phyloP scores from a whole-genome alignment of 2,888 invertebrate species.

The Nematopogon swammerdamellus region DNA sequence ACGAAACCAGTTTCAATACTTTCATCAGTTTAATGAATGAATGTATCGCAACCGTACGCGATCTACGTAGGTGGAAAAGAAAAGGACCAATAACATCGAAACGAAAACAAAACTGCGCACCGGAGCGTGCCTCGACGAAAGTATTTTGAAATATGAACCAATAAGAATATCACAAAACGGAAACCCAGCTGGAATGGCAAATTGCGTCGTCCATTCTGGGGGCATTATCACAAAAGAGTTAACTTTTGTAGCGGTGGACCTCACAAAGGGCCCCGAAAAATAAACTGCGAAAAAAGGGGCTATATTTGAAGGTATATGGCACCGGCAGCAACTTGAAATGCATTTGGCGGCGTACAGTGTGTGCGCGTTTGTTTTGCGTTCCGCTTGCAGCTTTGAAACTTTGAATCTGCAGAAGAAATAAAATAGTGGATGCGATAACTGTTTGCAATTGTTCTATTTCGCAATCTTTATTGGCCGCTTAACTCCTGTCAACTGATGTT shows the following conservation, averaged over 20 bases:
- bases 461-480: too few species aligned
- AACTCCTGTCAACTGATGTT: too few species aligned
- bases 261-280: not conserved
- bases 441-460: too few species aligned
- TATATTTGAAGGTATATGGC: not conserved
- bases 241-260: not conserved
- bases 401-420: too few species aligned
- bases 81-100: not conserved
- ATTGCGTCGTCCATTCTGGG: not conserved
- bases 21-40: too few species aligned
- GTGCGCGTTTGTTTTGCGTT: not conserved
- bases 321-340: not conserved
- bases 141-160: not conserved
- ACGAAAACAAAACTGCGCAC: not conserved
- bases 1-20: too few species aligned
- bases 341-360: not conserved
- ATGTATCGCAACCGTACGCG: too few species aligned
- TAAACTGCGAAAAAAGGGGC: not conserved
- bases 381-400: not conserved
- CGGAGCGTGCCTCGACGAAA: not conserved
- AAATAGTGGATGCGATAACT: too few species aligned
- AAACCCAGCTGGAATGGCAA: not conserved
- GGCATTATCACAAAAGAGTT: not conserved
- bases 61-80: not conserved
- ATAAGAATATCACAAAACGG: not conserved